Evolutionary conservation across 2,888 invertebrate genomes (phyloP).

Genomic region (Lepidonotus clava): DNA sequence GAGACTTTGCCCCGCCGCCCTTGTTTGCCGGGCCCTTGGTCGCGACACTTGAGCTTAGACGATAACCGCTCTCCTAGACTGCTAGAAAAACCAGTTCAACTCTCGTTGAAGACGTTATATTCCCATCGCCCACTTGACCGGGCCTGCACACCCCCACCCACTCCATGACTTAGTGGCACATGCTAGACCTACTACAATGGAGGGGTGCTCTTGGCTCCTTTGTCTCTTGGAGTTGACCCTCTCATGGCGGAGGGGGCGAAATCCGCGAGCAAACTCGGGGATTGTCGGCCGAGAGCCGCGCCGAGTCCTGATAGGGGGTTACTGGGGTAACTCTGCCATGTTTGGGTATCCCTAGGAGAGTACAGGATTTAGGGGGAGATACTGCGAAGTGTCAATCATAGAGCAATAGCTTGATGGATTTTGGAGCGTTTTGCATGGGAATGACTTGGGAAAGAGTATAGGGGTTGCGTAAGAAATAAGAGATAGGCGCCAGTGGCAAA

Average conservation of each 20-base stretch:
- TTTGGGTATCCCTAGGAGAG: neutral
- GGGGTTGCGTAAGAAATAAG: too few relatives aligned
- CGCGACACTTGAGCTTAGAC: conserved; percentile 17
- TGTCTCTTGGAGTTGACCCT: neutral
- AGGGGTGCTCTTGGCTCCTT: neutral
- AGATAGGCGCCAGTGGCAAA: conserved; percentile 16
- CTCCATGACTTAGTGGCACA: neutral
- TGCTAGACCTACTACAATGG: neutral
- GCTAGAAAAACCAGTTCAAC: conserved; percentile 4
- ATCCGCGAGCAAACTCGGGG: neutral
- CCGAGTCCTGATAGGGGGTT: neutral
- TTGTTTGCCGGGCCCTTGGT: neutral
- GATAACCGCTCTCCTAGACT: conserved; percentile 4
- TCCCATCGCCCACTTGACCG: neutral
- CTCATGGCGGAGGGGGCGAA: neutral
- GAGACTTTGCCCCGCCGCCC: neutral
- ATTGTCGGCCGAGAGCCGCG: neutral
- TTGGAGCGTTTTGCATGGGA: too few relatives aligned
- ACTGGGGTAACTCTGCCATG: neutral
- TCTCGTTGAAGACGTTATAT: conserved; percentile 4
- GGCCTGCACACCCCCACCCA: neutral
- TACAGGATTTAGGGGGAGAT: too few relatives aligned
- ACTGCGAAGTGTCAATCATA: too few relatives aligned
- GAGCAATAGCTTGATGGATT: too few relatives aligned
- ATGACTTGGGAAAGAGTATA: too few relatives aligned